A percentile compares a stretch with the other conserved stretches of the same genome.
These are phyloP conservation scores for Anisognathus igniventris DNA, from an alignment of 2,797 vertebrate genomes.

Conservation along the genomic window DNA sequence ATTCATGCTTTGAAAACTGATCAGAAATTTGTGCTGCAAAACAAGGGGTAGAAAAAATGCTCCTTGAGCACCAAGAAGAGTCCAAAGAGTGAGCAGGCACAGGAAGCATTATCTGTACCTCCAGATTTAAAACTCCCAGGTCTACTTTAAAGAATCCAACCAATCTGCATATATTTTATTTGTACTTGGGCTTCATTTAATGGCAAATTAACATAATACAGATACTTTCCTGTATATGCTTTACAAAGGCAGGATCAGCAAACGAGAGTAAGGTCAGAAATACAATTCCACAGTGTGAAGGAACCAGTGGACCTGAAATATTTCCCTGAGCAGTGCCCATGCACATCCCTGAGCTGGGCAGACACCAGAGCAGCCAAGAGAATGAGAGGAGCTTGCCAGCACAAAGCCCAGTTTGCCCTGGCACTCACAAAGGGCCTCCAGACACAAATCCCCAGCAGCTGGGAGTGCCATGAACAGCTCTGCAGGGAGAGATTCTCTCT, in stretches of 20 bases:
- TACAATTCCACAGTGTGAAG: rapidly evolving
- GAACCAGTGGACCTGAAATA: background rate
- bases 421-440: background rate
- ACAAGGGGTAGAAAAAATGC: background rate
- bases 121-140: background rate
- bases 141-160: background rate
- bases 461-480: background rate
- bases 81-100: background rate
- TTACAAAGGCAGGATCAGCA: background rate
- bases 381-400: background rate
- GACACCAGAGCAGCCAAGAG: background rate
- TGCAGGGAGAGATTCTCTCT: rapidly evolving
- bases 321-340: background rate
- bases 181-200: background rate
- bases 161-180: background rate
- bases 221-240: background rate
- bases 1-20: background rate
- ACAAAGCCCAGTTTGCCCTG: background rate
- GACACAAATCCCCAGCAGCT: background rate
- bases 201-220: background rate
- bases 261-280: background rate
- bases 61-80: background rate
- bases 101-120: background rate
- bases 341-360: background rate
- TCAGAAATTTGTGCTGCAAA: background rate